Base-by-base conservation (phyloP, 1,140 invertebrate species). In the Tachypleus tridentatus region DNA sequence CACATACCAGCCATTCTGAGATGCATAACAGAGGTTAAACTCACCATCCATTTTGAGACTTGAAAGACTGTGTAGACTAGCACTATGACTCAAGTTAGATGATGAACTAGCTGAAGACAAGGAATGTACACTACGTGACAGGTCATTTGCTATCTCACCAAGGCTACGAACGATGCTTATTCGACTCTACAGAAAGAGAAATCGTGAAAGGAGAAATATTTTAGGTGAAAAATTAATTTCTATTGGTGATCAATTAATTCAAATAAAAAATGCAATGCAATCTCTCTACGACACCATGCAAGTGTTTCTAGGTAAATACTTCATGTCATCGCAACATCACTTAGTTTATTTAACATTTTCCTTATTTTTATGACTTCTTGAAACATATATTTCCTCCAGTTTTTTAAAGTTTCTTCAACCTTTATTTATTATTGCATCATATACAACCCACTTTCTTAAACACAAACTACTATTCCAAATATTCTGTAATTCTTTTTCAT, bases 101-200 rank as follows among this genome's bases (percentile, higher is more conserved):
- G 62, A 74, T 3, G 74, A 74, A 58, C 71, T 73, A 4, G 72
- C 63, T 3, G 75, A 76, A 7, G 73, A 73, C 49, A 76, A 63
- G 4, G 75, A 76, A 6, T 73, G 72, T 7, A 71, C 73, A 69
- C 75, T 76, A 51, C 71, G 69, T 51, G 75, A 75, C 54, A 47
- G 74, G 64, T 77, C 76, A 49, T 73, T 72, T 4, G 76, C 77
- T 61, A 78, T 74, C 62, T 77, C 76, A 62, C 74, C 76, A 62
- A 77, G 73, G 63, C 73, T 75, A 51, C 75, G 72, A n/a, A 71
- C 73, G 49, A 69, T 57, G 49, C 72, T 70, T 49, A 75, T 63
- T 11, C 51, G 47, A 56, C n/a, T 52, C 62, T 63, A 50, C 10
- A 63, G 53, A 54, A 54, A 54, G 7, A 54, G n/a, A 54, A 54